These are phyloP conservation scores for Drosophila lini DNA, from an alignment of 1,140 invertebrate genomes.

Conservation along the genomic window DNA sequence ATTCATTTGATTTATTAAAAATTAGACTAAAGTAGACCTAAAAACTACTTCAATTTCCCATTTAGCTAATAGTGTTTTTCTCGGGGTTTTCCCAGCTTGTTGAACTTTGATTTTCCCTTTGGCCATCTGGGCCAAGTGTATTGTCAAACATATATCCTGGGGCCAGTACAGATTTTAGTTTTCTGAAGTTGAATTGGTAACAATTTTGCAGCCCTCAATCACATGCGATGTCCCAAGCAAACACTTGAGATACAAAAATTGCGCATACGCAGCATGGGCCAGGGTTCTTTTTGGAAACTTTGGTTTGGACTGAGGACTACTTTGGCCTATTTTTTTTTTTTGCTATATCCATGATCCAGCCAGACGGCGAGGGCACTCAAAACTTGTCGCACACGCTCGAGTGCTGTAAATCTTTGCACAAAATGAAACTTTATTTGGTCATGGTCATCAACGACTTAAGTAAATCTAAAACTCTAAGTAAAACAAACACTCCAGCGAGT, in stretches of 20 bases:
- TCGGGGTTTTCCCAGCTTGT: background rate
- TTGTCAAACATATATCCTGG: background rate
- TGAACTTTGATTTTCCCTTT: slow-evolving; percentile 14
- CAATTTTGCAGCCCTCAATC: slow-evolving; percentile 38
- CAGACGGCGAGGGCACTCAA: slow-evolving; percentile 51
- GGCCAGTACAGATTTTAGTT: slow-evolving; percentile 26
- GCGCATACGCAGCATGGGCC: slow-evolving; percentile 71
- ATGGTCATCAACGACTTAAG: slow-evolving; percentile 80
- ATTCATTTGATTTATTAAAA: background rate
- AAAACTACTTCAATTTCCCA: background rate
- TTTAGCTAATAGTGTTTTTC: slow-evolving; percentile 6
- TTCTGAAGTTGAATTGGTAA: slow-evolving; percentile 39
- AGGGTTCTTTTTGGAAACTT: slow-evolving; percentile 38
- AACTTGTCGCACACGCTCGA: slow-evolving; percentile 79
- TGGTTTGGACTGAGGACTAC: slow-evolving; percentile 29
- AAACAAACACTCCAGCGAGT: slow-evolving; percentile 66
- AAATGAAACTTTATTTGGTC: slow-evolving; percentile 82
- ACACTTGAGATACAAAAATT: slow-evolving; percentile 64
- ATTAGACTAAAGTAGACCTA: no score
- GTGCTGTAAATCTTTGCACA: slow-evolving; percentile 79
- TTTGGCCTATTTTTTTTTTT: slow-evolving; percentile 19
- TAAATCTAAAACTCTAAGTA: slow-evolving; percentile 83
- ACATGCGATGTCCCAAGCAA: slow-evolving; percentile 46
- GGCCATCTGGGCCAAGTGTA: slow-evolving; percentile 11
- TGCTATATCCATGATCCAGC: slow-evolving; percentile 12